Conservation (phyloP, 2,797 vertebrate species). For the Hipposideros larvatus region DNA sequence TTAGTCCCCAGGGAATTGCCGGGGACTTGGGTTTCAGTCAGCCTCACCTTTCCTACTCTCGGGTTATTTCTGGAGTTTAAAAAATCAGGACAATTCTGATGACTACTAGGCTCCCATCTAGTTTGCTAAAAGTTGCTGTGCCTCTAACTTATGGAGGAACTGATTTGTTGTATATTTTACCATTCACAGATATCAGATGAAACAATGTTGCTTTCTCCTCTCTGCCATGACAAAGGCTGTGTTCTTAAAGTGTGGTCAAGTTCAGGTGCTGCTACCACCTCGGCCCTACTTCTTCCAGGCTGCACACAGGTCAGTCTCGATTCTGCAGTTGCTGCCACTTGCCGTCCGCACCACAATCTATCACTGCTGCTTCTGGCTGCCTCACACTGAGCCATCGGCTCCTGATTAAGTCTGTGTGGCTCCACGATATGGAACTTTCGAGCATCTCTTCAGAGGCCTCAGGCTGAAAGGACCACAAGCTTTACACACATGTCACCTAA, state of each 20-base stretch:
- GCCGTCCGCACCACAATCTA: accelerated
- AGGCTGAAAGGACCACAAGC: not conserved
- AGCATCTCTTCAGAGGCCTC: not conserved
- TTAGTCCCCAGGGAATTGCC: not conserved
- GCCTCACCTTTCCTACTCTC: not conserved
- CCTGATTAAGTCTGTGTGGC: not conserved
- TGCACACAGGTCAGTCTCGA: accelerated
- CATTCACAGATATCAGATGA: not conserved
- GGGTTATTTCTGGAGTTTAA: not conserved
- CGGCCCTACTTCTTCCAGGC: not conserved
- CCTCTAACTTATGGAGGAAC: not conserved
- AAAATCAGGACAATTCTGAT: not conserved
- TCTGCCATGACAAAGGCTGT: not conserved
- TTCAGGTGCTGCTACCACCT: not conserved
- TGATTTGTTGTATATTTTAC: not conserved
- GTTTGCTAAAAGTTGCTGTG: not conserved
- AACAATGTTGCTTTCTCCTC: not conserved
- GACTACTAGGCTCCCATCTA: not conserved
- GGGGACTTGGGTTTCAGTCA: not conserved
- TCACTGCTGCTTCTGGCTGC: accelerated
- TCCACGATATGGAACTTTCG: accelerated
- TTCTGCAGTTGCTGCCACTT: too few species aligned
- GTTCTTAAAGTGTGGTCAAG: not conserved
- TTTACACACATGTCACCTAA: too few species aligned
- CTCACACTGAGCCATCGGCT: not conserved